Percentiles rank a stretch among this genome's conserved stretches.
Conservation (phyloP, 2,113 vertebrate genomes). For the Gymnarchus niloticus region DNA sequence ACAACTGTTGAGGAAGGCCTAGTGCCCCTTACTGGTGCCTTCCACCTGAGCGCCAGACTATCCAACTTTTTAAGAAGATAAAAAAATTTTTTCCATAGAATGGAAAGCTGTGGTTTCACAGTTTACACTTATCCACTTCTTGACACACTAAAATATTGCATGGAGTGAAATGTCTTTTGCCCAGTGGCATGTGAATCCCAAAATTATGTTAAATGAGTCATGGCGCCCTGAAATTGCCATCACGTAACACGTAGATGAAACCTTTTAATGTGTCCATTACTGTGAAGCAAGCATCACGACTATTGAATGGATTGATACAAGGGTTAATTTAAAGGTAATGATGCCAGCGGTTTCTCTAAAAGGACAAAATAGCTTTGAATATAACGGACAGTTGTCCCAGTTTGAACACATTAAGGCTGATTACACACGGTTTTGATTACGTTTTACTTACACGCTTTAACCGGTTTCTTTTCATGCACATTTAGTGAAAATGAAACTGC, state of each 20-base stretch:
- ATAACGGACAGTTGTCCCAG: conserved; percentile 1
- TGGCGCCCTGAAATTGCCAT: conserved; percentile 3
- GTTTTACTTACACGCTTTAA: conserved; percentile 8
- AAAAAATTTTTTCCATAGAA: not conserved
- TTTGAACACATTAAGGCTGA: conserved; percentile 10
- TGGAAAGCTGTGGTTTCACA: too few relatives aligned
- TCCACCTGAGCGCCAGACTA: not conserved
- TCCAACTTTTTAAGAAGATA: not conserved
- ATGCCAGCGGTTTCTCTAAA: not conserved
- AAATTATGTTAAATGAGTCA: not conserved
- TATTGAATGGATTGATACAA: conserved; percentile 6
- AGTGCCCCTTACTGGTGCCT: not conserved
- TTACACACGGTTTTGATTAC: not conserved
- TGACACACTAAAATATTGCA: not conserved
- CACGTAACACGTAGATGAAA: not conserved
- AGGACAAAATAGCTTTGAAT: conserved; percentile 1
- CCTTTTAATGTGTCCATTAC: not conserved
- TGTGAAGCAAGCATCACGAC: not conserved
- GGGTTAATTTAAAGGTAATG: conserved; percentile 14
- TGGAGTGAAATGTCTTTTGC: not conserved
- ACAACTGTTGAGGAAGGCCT: not conserved
- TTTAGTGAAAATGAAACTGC: conserved; percentile 10
- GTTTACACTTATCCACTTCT: not conserved
- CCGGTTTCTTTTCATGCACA: not conserved
- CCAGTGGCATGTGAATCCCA: not conserved